Evolutionary conservation across 1,140 invertebrate genomes (phyloP).

Genomic region (Helicoverpa armigera): DNA sequence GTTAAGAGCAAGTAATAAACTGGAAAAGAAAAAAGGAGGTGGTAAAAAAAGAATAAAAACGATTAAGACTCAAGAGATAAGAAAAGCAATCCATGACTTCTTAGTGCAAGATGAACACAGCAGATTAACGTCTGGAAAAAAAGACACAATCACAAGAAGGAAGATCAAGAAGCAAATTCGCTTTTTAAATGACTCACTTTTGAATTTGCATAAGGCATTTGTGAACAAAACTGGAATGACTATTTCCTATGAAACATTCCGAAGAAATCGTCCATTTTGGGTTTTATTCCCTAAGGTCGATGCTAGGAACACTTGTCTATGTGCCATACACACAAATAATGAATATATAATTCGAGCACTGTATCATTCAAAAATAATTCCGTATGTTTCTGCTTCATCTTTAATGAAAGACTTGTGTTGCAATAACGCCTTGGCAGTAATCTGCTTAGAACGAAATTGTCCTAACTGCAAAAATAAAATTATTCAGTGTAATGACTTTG

Average conservation of each 20-base stretch:
- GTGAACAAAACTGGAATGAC: conserved; percentile 43
- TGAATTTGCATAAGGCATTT: conserved; percentile 52
- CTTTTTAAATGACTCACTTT: conserved; percentile 50
- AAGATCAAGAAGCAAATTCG: conserved; percentile 54
- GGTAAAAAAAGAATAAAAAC: too few relatives aligned
- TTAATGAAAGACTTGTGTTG: not conserved
- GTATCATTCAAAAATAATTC: conserved; percentile 45
- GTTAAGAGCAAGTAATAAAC: not conserved
- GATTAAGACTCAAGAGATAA: not conserved
- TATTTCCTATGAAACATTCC: conserved; percentile 56
- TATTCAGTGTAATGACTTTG: not conserved
- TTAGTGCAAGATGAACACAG: conserved; percentile 42
- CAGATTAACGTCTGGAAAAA: conserved; percentile 46
- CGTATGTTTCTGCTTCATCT: not conserved
- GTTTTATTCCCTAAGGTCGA: conserved; percentile 11
- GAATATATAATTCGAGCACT: conserved; percentile 44
- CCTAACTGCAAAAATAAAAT: not conserved
- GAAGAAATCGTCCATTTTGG: conserved; percentile 41
- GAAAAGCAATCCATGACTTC: conserved; percentile 1
- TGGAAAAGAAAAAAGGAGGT: conserved; percentile 4
- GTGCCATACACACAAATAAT: conserved; percentile 45
- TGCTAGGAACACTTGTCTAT: conserved; percentile 51
- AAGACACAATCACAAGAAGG: conserved; percentile 50
- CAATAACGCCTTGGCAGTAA: not conserved
- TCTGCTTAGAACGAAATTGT: not conserved